Base-by-base conservation (phyloP, 1,140 invertebrate species). In the Ceratina australensis region DNA sequence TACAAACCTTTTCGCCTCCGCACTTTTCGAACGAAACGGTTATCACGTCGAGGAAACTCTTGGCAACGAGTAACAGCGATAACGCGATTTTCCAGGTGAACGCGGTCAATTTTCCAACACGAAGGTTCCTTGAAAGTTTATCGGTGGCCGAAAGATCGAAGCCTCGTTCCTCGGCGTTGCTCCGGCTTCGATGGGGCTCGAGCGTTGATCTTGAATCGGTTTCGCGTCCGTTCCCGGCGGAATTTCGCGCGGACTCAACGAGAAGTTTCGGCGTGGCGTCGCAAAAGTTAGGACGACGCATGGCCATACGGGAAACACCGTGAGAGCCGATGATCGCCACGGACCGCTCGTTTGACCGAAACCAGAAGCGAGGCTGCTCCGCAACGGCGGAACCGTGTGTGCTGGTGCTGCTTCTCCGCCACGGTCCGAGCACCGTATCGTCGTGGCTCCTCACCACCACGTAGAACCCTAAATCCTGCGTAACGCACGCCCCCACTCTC, bases 381-480 rank as follows among this genome's bases (percentile, higher is more conserved):
- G 80, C 61, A 57, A 49, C 67, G 71, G 59, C 65, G 71, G 71
- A 78, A 71, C 81, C 80, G 79, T 82, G 80, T 72, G 61, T 60
- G 72, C 68, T 65, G 72, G 18, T 60, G 59, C 72, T 60, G 57
- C 73, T 63, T 65, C 69, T 77, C 72, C 69, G 33, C 50, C 76
- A 54, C 82, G 80, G 68, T 26, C 15, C 77, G 73, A 74, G 67
- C 60, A 66, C 81, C 26, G 72, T 63, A 61, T 50, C 52, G 20
- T 26, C 76, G 67, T 50, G 57, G 61, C 65, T 84, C 83, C 78
- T 67, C 83, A 59, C 73, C 80, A 82, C 73, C 81, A 83, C 78
- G 71, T 77, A 20, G 76, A 86, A 86, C 85, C 85, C 85, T 80
- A 85, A 86, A 85, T 83, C 78, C 72, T 83, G 72, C 81, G 81